Conservation (phyloP, 30 jellyfish, hydroid and myxozoan species). For the Aurelia aurita region DNA sequence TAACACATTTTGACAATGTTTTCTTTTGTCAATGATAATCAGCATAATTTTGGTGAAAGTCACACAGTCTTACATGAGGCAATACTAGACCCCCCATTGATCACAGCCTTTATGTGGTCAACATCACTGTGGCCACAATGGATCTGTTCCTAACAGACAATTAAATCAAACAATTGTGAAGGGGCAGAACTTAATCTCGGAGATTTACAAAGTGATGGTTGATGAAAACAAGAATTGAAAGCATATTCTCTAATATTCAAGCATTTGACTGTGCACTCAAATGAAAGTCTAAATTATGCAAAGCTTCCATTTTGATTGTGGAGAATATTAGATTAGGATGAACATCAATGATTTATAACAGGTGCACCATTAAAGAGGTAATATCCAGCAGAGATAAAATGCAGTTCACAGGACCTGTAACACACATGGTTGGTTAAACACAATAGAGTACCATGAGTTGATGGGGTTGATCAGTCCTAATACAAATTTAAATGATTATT, state of each 20-base stretch:
- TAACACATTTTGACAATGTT: no score
- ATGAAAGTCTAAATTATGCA: constrained; percentile 35
- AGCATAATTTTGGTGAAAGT: not conserved
- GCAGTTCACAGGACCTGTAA: no score
- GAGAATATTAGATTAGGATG: constrained; percentile 12
- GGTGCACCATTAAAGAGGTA: not conserved
- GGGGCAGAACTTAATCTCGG: not conserved
- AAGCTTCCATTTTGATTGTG: constrained; percentile 67
- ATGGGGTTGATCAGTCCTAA: no score
- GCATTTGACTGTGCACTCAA: constrained; percentile 16
- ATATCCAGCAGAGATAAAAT: no score
- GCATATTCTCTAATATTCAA: constrained; percentile 20
- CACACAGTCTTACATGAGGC: constrained; percentile 12
- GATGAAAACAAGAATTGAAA: not conserved
- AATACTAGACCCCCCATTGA: not conserved
- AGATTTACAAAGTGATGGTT: constrained; percentile 1
- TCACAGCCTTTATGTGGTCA: not conserved
- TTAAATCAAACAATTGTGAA: no score
- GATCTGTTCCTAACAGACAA: no score
- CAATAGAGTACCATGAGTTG: no score
- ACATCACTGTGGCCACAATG: no score
- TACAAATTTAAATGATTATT: no score
- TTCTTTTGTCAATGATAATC: no score
- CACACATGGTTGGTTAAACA: no score
- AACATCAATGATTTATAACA: constrained; percentile 25